Conservation (phyloP, 2,113 vertebrate species). For the Tringa solitaria region DNA sequence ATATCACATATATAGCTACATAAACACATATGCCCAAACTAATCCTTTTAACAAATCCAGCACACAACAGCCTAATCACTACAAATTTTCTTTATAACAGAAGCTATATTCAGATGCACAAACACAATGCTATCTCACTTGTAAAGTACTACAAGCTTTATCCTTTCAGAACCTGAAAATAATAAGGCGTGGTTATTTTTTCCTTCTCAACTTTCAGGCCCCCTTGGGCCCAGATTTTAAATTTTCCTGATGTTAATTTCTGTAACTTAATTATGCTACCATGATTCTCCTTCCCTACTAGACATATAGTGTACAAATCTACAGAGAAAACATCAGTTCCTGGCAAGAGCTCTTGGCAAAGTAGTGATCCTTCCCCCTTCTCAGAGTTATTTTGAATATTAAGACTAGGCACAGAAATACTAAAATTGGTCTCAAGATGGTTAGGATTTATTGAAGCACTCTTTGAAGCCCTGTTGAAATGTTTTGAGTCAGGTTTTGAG, state of each 20-base stretch:
- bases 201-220: background rate
- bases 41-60: slow-evolving; percentile 33
- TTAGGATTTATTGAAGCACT: background rate
- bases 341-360: slow-evolving; percentile 1
- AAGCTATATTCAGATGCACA: background rate
- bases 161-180: background rate
- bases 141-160: background rate
- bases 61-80: background rate
- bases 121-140: background rate
- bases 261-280: background rate
- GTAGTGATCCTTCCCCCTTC: background rate
- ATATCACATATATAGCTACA: background rate
- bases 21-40: slow-evolving; percentile 38
- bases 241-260: background rate
- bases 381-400: background rate
- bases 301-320: background rate
- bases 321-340: background rate
- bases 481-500: background rate
- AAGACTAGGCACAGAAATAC: background rate
- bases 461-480: background rate
- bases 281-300: background rate
- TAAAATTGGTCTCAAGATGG: background rate
- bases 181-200: background rate
- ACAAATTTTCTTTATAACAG: background rate
- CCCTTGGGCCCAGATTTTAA: background rate